Evolutionary conservation across 1,140 invertebrate species (phyloP), one percentile per base, ranked within the genome.

Genomic region (Habropoda laboriosa): DNA sequence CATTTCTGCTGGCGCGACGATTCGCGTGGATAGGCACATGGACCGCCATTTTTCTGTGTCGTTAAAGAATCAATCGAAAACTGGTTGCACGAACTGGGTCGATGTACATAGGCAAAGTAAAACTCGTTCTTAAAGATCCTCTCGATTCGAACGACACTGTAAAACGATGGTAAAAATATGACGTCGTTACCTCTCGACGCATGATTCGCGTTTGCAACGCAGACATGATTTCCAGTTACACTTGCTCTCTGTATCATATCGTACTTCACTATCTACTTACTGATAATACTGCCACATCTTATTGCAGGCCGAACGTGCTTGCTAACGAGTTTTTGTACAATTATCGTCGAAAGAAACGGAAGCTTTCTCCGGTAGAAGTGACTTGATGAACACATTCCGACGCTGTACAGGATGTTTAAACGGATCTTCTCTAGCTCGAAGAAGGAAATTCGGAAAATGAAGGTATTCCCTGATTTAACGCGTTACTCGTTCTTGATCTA

Each of bases 251-350:
- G 79, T 86, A 88, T 82, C 75, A 87, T 88, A 88, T 85, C 81
- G 73, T 83, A 83, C 71, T 88, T 79, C 81, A 78, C 76, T 86
- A 75, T 78, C 63, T 87, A 88, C 86, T 86, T 86, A 87, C 71
- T 64, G 77, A 87, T 64, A 81, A 88, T 88, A 89, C 86, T 88
- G 87, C 86, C 88, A 86, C 47, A 79, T 80, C 70, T 60, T 68
- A 79, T 75, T 51, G 64, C 81, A 60, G 61, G 53, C 53, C 51
- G 42, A 21, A 79, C 53, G 47, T 55, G 72, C 78, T 77, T 84
- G 74, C 67, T 24, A 67, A 79, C 70, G 76, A 86, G 61, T 85
- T 86, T 85, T 87, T 88, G 79, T 86, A 88, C 75, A 64, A 87
- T 84, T 86, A 79, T 71, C 61, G 80, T 77, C 63, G 55, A 74